Base-by-base conservation (phyloP, 2,113 vertebrate species). In the Centrocercus urophasianus region DNA sequence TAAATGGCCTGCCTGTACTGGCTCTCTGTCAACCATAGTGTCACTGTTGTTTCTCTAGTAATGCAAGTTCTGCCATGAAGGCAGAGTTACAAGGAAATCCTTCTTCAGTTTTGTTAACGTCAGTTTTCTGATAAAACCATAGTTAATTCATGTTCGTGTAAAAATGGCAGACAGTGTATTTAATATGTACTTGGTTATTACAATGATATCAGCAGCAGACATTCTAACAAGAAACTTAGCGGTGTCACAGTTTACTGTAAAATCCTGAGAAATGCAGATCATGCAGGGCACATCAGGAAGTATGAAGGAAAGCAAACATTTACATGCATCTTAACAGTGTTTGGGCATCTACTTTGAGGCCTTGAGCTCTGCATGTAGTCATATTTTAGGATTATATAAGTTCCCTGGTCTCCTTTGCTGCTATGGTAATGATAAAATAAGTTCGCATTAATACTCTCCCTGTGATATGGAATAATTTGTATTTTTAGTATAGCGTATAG, bases 341-440 rank as follows among this genome's bases (percentile, higher is more conserved):
- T 13, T 24, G 54, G 16, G 14, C 8, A 20, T 63, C 42, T 67
- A 18, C 8, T 48, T 27, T 56, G 16, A 27, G 16, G 10, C 71
- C 43, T 54, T 69, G 19, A 73, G 43, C 3, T 40, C 6, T 28
- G 13, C 0, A 2, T 34, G 25, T 18, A 28, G 12, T 3, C 3
- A 5, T 18, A 70, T n/a, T 79, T 83, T 52, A 79, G 32, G 15
- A 56, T 9, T n/a, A 40, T n/a, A 4, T 56, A 15, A 66, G 4
- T 64, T 67, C 7, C 61, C 8, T 36, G 4, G 16, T 79, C 8
- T 65, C 15, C 18, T 57, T 42, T 76, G 2, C 2, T 54, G 5
- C 20, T 67, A 34, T 3, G 0, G 3, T 32, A 48, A 8, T 64
- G 47, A 21, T 17, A 40, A 86, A 78, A 66, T 1, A 1, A 56